Conservation (phyloP, 1,140 invertebrate genomes). For the Triops longicaudatus region DNA sequence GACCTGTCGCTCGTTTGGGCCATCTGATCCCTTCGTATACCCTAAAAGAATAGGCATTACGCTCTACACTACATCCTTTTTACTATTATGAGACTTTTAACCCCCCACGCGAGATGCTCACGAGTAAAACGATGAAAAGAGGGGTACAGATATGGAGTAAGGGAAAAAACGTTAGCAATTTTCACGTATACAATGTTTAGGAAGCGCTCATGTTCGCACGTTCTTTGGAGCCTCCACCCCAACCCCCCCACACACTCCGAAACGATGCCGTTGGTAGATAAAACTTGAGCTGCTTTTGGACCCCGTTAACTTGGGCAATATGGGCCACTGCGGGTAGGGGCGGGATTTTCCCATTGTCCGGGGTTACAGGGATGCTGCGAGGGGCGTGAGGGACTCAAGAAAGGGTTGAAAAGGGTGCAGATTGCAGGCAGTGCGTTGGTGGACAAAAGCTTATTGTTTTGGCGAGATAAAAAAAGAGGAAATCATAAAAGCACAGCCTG, state of each 20-base stretch:
- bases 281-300: neutral
- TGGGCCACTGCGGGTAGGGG: too few species aligned
- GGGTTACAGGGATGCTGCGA: too few species aligned
- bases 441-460: neutral
- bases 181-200: conserved; percentile 6
- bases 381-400: neutral
- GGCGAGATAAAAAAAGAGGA: too few species aligned
- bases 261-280: neutral
- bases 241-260: too few species aligned
- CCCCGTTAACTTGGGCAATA: neutral
- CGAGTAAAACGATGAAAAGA: too few species aligned
- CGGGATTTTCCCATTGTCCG: too few species aligned
- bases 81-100: neutral
- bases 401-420: neutral
- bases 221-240: neutral
- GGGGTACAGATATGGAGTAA: neutral
- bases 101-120: too few species aligned
- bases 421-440: neutral
- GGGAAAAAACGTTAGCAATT: conserved; percentile 15
- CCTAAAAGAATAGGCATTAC: neutral
- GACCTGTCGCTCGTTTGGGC: neutral
- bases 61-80: neutral
- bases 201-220: conserved; percentile 1
- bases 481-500: too few species aligned
- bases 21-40: neutral